phyloP scores from a whole-genome alignment of 2,888 invertebrate species.

The Drosophila stalkeri region DNA sequence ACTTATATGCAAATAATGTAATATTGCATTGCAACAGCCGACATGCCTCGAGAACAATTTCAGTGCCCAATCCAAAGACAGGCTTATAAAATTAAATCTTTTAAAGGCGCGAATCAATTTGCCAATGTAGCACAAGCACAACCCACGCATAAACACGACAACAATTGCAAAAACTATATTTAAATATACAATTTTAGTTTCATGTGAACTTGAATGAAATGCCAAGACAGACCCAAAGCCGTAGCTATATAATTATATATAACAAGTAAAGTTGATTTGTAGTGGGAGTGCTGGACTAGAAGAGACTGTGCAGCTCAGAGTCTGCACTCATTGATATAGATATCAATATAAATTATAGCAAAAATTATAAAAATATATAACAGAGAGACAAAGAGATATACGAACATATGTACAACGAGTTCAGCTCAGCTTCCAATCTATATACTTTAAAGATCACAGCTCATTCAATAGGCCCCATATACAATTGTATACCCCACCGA shows the following conservation, averaged over 20 bases:
- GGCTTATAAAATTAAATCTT: constrained; percentile 7
- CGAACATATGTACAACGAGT: no score
- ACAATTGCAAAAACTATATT: constrained; percentile 23
- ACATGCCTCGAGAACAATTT: constrained; percentile 46
- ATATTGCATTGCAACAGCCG: constrained; percentile 53
- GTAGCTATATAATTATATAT: constrained; percentile 50
- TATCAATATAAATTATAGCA: no score
- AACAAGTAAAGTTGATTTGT: not conserved
- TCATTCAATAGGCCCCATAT: no score
- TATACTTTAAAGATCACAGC: no score
- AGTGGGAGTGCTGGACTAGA: not conserved
- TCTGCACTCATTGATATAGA: no score
- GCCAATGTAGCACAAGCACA: constrained; percentile 44
- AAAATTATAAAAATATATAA: no score
- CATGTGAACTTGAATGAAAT: constrained; percentile 76
- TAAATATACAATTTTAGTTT: constrained; percentile 36
- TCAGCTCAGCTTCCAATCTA: no score
- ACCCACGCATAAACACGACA: constrained; percentile 59
- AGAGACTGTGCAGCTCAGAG: not conserved
- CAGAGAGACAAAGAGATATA: no score
- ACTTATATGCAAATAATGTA: constrained; percentile 75
- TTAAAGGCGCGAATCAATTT: constrained; percentile 75
- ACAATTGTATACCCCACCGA: no score
- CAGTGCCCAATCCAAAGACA: constrained; percentile 16
- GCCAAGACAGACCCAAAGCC: constrained; percentile 62